Evolutionary conservation across 2,888 invertebrate species (phyloP).

Genomic region (Lasioglossum lativentre): DNA sequence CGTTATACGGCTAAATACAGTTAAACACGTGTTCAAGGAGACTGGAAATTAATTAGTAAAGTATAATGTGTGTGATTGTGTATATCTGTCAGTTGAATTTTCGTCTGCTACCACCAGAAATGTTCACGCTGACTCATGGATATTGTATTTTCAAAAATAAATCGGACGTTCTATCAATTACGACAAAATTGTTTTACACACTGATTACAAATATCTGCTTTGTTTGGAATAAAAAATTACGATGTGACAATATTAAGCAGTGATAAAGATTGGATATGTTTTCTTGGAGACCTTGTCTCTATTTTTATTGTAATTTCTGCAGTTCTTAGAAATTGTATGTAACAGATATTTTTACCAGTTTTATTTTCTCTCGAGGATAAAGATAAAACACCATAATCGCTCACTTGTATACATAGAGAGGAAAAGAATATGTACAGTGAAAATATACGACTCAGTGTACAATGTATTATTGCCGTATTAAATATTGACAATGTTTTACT

Average conservation of each 20-base stretch:
- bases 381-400: not conserved
- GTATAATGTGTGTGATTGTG: not conserved
- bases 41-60: not conserved
- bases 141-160: not conserved
- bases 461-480: not conserved
- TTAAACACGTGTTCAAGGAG: slow-evolving; percentile 2
- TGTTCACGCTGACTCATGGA: not conserved
- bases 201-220: not conserved
- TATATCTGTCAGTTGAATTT: not conserved
- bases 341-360: not conserved
- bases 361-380: not conserved
- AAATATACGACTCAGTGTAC: not conserved
- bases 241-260: too few species aligned
- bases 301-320: not conserved
- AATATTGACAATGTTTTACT: not conserved
- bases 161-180: not conserved
- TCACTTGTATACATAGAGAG: not conserved
- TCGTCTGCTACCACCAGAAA: not conserved
- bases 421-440: not conserved
- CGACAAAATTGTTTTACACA: not conserved
- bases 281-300: not conserved
- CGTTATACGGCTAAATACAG: not conserved
- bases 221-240: too few species aligned
- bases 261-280: not conserved
- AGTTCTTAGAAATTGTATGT: not conserved